Evolutionary conservation across 2,888 invertebrate genomes (phyloP), one percentile per base, ranked within the genome.

Genomic region (Scelioninae gen. 1): DNA sequence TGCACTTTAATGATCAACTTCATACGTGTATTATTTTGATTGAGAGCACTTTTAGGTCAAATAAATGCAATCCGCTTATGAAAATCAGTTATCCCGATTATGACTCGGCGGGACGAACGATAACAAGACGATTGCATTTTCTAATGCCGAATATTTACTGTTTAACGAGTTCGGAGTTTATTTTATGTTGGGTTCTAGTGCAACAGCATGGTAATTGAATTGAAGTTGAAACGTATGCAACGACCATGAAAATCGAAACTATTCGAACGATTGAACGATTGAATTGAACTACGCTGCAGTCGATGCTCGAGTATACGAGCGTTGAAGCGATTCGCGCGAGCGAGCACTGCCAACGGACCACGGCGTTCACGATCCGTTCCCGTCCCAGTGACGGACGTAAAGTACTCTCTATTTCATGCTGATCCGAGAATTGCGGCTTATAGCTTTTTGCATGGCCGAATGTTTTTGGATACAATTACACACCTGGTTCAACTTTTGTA

Each of bases 331-430:
- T 45, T 71, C 65, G 81, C 81, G 76, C 81, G 71, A 75, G 65
- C 71, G 71, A 69, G 58, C 77, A 75, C 31, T 31, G 53, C 55
- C 66, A 74, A 53, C 66, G 58, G 60, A 66, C 72, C 74, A 63
- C 58, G 23, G 68, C 85, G 79, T 85, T 86, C 86, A 86, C 86
- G 86, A 85, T 85, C 81, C 85, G 74, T 82, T 86, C 83, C 68
- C 63, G 83, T 38, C 11, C 43, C 83, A 85, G 85, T 85, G 85
- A 81, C 81, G 86, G 69, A 86, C 85, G 83, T 86, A 86, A 87
- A 86, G 74, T 86, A 79, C 83, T 80, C 84, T 87, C 85, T 86
- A 85, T 87, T 86, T 87, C 86, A 85, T 71, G 86, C 84, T 86
- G 86, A 86, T 83, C 86, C 72, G 56, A 71, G 68, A 77, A 53